Evolutionary conservation across 2,113 vertebrate species (phyloP).

Genomic region (Rhea americana): DNA sequence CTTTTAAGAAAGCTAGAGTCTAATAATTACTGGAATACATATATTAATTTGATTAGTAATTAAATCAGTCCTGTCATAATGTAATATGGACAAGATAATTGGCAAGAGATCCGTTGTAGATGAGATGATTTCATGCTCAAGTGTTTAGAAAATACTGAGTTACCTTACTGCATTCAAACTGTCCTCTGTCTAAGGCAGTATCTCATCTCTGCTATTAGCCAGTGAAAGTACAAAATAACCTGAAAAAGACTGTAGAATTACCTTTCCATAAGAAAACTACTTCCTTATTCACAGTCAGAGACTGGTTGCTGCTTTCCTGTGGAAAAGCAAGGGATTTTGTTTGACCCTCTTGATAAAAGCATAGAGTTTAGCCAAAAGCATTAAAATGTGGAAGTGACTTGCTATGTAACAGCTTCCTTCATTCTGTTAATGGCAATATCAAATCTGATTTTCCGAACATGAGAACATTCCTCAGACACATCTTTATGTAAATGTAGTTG

Average conservation of each 20-base stretch:
- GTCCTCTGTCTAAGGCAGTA: not conserved
- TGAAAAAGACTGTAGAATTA: not conserved
- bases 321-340: constrained; percentile 23
- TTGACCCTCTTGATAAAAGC: constrained; percentile 50
- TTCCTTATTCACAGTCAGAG: not conserved
- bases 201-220: not conserved
- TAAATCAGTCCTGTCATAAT: not conserved
- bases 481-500: constrained; percentile 84
- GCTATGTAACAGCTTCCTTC: constrained; percentile 59
- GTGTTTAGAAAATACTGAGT: not conserved
- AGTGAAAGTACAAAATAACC: not conserved
- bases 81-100: not conserved
- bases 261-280: not conserved
- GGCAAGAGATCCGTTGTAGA: not conserved
- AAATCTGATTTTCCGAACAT: constrained; percentile 82
- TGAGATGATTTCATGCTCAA: not conserved
- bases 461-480: constrained; percentile 79
- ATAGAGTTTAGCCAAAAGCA: constrained; percentile 46
- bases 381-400: constrained; percentile 63
- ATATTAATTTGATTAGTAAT: constrained; percentile 18
- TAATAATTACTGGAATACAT: not conserved
- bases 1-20: constrained; percentile 8
- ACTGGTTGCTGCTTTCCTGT: not conserved
- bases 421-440: constrained; percentile 75
- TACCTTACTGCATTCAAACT: not conserved